phyloP scores from a whole-genome alignment of 2,888 invertebrate genomes.

The Didymodactylos carnosus region DNA sequence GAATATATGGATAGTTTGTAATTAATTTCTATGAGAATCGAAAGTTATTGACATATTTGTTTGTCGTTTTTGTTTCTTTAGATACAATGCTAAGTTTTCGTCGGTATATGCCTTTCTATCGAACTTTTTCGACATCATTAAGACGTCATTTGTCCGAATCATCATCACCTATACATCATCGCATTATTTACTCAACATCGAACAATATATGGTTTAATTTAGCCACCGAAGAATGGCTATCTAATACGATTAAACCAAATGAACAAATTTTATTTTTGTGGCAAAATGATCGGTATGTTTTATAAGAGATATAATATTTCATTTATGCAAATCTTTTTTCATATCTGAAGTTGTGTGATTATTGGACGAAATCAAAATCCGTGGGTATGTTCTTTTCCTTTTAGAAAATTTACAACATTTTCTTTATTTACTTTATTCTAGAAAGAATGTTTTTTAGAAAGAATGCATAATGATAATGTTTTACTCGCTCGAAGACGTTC shows the following conservation, averaged over 20 bases:
- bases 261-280: not conserved
- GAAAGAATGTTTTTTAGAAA: not conserved
- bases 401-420: not conserved
- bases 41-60: too few relatives aligned
- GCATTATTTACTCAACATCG: not conserved
- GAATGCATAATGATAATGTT: not conserved
- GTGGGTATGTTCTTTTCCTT: not conserved
- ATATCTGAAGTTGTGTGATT: not conserved
- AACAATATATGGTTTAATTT: not conserved
- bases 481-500: not conserved
- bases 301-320: too few relatives aligned
- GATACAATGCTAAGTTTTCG: too few relatives aligned
- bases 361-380: not conserved
- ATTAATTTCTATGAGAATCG: too few relatives aligned
- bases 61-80: too few relatives aligned
- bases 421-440: not conserved
- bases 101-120: too few relatives aligned
- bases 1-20: too few relatives aligned
- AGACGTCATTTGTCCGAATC: too few relatives aligned
- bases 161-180: too few relatives aligned
- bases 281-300: conserved; percentile 1
- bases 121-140: too few relatives aligned
- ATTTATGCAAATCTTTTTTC: too few relatives aligned
- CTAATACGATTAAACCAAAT: not conserved
- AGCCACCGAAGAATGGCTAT: not conserved